A percentile compares a stretch with the other conserved stretches of the same genome.
Conservation (phyloP, 2,888 invertebrate genomes). For the Prionchulus punctatus region DNA sequence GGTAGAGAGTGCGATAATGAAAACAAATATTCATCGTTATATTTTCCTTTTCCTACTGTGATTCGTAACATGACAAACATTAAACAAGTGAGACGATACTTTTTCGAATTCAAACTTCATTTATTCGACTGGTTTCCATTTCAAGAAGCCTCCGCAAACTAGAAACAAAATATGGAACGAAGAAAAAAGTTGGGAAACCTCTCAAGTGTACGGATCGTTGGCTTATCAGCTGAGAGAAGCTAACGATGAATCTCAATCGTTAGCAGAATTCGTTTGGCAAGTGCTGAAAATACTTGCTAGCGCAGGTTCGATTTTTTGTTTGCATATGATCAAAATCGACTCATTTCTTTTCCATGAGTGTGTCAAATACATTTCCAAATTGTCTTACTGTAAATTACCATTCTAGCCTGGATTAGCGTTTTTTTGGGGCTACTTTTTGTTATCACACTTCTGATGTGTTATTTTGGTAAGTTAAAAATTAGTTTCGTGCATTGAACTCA, state of each 20-base stretch:
- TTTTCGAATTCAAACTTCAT: no score
- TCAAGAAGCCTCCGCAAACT: no score
- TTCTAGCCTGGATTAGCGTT: conserved; percentile 1
- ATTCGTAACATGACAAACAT: no score
- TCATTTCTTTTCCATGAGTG: no score
- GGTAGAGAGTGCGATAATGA: no score
- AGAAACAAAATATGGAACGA: no score
- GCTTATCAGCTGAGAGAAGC: conserved; percentile 62
- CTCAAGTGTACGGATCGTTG: conserved; percentile 61
- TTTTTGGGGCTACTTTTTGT: background rate
- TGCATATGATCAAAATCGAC: no score
- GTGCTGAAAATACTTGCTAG: background rate
- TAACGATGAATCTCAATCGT: conserved; percentile 55
- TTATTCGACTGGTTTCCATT: no score
- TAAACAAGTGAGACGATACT: no score
- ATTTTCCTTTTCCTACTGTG: no score
- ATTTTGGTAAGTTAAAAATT: conserved; percentile 1
- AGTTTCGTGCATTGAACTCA: background rate
- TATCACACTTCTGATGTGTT: conserved; percentile 7
- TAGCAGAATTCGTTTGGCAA: conserved; percentile 46
- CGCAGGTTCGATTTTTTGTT: background rate
- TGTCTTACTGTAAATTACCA: background rate
- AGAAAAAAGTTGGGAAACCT: no score
- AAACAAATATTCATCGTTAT: no score
- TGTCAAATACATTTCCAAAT: background rate